Conservation (phyloP, 2,888 invertebrate genomes). For the Athalia rosae region DNA sequence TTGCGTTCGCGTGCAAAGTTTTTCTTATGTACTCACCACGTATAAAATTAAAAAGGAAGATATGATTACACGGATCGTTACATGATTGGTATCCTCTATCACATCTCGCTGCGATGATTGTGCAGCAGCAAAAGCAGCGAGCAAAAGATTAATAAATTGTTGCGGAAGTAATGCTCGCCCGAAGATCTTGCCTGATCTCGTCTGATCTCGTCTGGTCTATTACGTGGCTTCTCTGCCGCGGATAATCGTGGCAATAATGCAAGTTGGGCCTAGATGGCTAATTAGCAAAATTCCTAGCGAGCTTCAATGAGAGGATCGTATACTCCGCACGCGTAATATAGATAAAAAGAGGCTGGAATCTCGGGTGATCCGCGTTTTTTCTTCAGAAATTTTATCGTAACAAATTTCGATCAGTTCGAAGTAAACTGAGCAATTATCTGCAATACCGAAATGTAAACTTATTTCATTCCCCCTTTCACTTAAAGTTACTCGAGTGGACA, state of each 20-base stretch:
- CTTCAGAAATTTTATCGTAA: conserved; percentile 5
- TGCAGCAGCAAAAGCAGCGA: not conserved
- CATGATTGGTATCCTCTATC: conserved; percentile 39
- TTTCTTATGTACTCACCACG: not conserved
- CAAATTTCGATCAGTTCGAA: not conserved
- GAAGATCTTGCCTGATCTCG: not conserved
- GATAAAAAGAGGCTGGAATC: conserved; percentile 24
- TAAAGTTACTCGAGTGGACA: conserved; percentile 9
- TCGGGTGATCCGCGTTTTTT: not conserved
- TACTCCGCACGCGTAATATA: not conserved
- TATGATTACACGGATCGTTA: conserved; percentile 43
- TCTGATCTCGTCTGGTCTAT: conserved; percentile 32
- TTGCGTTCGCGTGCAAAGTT: conserved; percentile 19
- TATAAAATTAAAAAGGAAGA: conserved; percentile 32
- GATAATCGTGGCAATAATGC: conserved; percentile 17
- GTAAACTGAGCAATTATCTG: conserved; percentile 1
- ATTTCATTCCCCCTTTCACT: conserved; percentile 12
- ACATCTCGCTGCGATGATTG: conserved; percentile 24
- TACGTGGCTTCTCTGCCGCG: conserved; percentile 9
- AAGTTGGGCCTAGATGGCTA: conserved; percentile 21
- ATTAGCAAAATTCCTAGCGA: conserved; percentile 31
- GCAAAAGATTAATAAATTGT: conserved; percentile 43
- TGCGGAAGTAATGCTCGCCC: conserved; percentile 32
- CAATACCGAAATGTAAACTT: conserved; percentile 37
- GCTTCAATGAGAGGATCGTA: conserved; percentile 2